These are phyloP conservation scores for Orientallactaga bullata DNA, from an alignment of 2,113 vertebrate species.

Conservation along the genomic window DNA sequence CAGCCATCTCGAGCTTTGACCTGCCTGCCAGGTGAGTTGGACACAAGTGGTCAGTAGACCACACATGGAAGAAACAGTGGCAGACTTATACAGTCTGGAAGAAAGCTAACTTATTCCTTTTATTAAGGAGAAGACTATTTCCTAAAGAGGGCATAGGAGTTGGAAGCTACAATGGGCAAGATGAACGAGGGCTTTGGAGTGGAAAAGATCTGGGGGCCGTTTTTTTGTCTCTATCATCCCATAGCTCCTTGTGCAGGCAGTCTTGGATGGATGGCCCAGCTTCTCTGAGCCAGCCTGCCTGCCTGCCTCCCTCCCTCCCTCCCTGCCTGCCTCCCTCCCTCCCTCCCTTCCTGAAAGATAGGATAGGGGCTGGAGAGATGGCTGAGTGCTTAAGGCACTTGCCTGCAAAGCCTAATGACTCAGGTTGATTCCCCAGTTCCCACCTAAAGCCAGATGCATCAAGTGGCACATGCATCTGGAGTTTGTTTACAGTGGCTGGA, in stretches of 20 bases:
- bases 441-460: too few species aligned
- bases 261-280: background rate
- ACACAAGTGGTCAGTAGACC: background rate
- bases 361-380: too few species aligned
- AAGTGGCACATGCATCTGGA: too few species aligned
- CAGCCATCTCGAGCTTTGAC: background rate
- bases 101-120: background rate
- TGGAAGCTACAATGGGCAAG: background rate
- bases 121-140: constrained; percentile 21
- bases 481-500: too few species aligned
- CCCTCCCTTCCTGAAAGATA: background rate
- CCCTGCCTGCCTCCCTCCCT: too few species aligned
- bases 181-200: background rate
- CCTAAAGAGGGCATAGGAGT: background rate
- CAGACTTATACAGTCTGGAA: background rate
- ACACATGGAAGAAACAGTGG: background rate
- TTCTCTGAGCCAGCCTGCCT: background rate
- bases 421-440: too few species aligned
- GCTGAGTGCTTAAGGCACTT: too few species aligned
- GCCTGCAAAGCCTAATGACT: too few species aligned
- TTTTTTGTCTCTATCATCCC: background rate
- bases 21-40: background rate
- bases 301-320: background rate
- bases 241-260: background rate
- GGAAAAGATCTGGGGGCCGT: background rate